Percentiles rank a stretch among this genome's conserved stretches.
Conservation (phyloP, 2,113 vertebrate species). For the Phyllopteryx taeniolatus region DNA sequence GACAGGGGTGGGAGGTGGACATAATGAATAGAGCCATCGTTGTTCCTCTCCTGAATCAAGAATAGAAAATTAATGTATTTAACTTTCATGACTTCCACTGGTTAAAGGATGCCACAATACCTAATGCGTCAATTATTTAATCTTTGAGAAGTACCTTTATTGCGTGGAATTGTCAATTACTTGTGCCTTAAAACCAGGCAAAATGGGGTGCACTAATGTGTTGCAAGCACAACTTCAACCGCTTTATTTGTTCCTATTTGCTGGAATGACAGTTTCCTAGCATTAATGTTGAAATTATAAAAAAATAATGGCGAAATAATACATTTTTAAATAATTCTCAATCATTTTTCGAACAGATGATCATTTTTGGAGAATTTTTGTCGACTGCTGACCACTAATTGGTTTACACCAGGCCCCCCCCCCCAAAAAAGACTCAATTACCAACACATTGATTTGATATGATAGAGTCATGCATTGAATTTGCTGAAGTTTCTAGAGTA, state of each 20-base stretch:
- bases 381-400: too few species aligned
- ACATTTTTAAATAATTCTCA: too few species aligned
- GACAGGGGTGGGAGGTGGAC: conserved; percentile 77
- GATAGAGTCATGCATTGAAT: not conserved
- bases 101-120: not conserved
- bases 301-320: too few species aligned
- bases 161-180: not conserved
- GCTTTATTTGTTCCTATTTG: too few species aligned
- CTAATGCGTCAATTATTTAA: not conserved
- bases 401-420: too few species aligned
- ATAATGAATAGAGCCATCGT: conserved; percentile 85
- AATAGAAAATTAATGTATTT: not conserved
- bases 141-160: not conserved
- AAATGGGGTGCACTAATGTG: not conserved
- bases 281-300: too few species aligned
- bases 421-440: not conserved
- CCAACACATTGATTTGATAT: not conserved
- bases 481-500: not conserved
- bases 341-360: too few species aligned
- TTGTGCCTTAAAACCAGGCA: not conserved
- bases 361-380: too few species aligned
- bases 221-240: not conserved
- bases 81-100: not conserved
- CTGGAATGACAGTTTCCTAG: too few species aligned
- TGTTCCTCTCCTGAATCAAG: conserved; percentile 75